These are phyloP conservation scores for Temnothorax unifasciatus DNA, from an alignment of 2,888 invertebrate genomes.

Conservation along the genomic window DNA sequence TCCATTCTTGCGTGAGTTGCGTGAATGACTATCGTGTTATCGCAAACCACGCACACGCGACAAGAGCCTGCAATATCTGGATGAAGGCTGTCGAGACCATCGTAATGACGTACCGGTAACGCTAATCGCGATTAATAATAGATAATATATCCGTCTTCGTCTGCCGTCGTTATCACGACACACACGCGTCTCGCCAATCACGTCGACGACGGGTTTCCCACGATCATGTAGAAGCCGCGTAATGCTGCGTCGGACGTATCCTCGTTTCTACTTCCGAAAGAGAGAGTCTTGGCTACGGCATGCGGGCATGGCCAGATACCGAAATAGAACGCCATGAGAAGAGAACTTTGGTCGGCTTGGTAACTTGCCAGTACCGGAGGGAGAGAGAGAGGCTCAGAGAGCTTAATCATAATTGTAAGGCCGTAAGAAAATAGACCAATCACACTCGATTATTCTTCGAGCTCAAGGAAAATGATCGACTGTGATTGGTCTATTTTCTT, in stretches of 20 bases:
- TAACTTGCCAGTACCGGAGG: neutral
- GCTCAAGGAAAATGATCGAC: no score
- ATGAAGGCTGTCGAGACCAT: neutral
- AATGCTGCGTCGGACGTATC: neutral
- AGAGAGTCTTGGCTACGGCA: neutral
- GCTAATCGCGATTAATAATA: neutral
- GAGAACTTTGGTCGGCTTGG: slow-evolving; percentile 8
- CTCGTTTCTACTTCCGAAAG: slow-evolving; percentile 16
- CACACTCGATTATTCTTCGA: no score
- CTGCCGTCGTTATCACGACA: slow-evolving; percentile 5
- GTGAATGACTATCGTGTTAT: neutral
- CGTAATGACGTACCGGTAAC: neutral
- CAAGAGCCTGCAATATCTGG: neutral
- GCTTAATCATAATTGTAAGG: neutral
- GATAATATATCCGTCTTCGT: neutral
- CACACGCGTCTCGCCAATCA: neutral
- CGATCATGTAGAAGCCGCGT: neutral
- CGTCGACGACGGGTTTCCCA: neutral
- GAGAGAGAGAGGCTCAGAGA: neutral
- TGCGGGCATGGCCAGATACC: neutral
- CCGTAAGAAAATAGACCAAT: no score
- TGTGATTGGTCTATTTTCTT: no score
- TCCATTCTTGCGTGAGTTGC: neutral
- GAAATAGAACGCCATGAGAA: slow-evolving; percentile 28
- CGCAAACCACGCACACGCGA: neutral